Conservation (phyloP, 2,113 vertebrate species). For the Cinclus mexicanus region DNA sequence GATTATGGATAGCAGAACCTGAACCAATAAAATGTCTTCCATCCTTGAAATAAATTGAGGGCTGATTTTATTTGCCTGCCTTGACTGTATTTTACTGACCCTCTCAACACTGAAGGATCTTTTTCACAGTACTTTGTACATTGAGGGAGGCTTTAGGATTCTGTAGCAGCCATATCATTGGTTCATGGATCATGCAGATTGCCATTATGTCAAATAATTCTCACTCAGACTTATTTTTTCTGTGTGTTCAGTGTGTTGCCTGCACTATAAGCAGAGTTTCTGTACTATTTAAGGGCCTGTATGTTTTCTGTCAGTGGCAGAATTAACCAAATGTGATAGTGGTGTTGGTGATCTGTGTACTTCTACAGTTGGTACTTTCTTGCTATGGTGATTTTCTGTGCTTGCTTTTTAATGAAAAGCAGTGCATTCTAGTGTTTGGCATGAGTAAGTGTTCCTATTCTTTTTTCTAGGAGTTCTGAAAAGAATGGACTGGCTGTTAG, state of each 20-base stretch:
- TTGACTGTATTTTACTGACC: background rate
- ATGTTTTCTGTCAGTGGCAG: background rate
- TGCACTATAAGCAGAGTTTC: background rate
- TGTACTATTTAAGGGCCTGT: background rate
- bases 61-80: background rate
- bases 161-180: background rate
- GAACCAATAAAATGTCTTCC: background rate
- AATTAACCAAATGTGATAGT: background rate
- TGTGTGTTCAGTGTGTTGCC: background rate
- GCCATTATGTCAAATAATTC: background rate
- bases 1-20: background rate
- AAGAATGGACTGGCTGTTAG: constrained; percentile 91
- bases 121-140: background rate
- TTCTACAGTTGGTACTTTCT: background rate
- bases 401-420: constrained; percentile 20
- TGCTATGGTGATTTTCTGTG: background rate
- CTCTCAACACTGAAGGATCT: background rate
- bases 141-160: background rate
- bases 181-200: background rate
- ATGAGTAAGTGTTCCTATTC: background rate
- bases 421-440: background rate
- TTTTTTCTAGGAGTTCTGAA: constrained; percentile 82
- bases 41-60: background rate
- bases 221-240: background rate
- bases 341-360: background rate